Evolutionary conservation across 2,797 vertebrate genomes (phyloP).

Genomic region (Micropoecilia bifurca): DNA sequence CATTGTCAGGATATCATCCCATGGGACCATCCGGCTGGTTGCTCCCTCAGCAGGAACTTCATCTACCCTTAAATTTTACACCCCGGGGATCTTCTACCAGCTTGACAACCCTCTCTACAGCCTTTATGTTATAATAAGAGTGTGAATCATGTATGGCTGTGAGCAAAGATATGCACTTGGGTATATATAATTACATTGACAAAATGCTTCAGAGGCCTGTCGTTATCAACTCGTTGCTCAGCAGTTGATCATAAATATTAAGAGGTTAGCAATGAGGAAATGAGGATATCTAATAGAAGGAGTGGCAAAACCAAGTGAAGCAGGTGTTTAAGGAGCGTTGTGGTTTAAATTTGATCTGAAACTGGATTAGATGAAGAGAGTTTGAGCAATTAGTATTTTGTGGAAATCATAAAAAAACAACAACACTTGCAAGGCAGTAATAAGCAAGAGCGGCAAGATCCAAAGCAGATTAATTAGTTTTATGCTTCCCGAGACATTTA

Average conservation of each 20-base stretch:
- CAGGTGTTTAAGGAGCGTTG: neutral
- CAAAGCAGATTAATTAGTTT: neutral
- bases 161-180: slow-evolving; percentile 17
- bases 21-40: slow-evolving; percentile 22
- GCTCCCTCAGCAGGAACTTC: slow-evolving; percentile 46
- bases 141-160: slow-evolving; percentile 29
- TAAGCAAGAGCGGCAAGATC: neutral
- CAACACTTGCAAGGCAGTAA: neutral
- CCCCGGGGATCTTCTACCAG: slow-evolving; percentile 32
- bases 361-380: neutral
- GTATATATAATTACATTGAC: slow-evolving; percentile 14
- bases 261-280: neutral
- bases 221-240: neutral
- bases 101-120: slow-evolving; percentile 21
- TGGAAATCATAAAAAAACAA: neutral
- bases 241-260: neutral
- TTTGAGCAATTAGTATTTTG: neutral
- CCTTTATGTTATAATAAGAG: slow-evolving; percentile 22
- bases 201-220: neutral
- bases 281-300: neutral
- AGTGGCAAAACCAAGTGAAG: neutral
- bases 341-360: neutral
- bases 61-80: slow-evolving; percentile 39
- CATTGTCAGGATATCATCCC: slow-evolving; percentile 61
- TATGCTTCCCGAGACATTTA: neutral